Percentiles rank a stretch among this genome's conserved stretches.
Evolutionary conservation across 2,797 vertebrate genomes (phyloP).

Genomic region (Cirrhinus molitorella): DNA sequence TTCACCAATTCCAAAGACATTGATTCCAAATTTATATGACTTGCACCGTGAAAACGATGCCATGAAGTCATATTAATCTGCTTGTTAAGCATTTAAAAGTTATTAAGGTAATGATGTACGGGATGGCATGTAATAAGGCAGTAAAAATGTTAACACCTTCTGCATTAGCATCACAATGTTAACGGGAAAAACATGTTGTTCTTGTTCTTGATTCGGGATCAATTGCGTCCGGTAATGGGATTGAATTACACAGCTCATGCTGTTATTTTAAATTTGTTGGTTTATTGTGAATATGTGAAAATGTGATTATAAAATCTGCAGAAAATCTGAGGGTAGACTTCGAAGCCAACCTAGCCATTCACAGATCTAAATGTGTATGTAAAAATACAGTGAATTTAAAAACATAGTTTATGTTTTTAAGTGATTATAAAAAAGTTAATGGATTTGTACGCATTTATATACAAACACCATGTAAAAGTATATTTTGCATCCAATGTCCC

Average conservation of each 20-base stretch:
- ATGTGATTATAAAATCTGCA: slow-evolving; percentile 18
- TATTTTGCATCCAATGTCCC: no score
- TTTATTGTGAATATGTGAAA: slow-evolving; percentile 21
- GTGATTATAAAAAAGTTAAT: no score
- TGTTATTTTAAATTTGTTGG: slow-evolving; percentile 8
- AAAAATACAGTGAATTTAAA: no score
- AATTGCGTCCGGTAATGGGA: slow-evolving; percentile 41
- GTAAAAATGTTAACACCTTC: slow-evolving; percentile 52
- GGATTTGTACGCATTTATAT: no score
- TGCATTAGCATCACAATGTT: slow-evolving; percentile 59
- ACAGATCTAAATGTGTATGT: background rate
- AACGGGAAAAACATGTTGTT: slow-evolving; percentile 52
- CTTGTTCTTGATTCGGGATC: slow-evolving; percentile 53
- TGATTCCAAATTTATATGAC: slow-evolving; percentile 34
- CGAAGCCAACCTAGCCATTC: background rate
- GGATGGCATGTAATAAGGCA: slow-evolving; percentile 31
- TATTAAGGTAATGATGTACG: slow-evolving; percentile 58
- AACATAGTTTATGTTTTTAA: no score
- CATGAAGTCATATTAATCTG: slow-evolving; percentile 43
- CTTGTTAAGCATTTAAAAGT: slow-evolving; percentile 39
- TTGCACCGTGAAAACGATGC: slow-evolving; percentile 38
- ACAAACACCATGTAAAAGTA: no score
- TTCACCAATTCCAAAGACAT: slow-evolving; percentile 20
- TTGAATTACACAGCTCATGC: background rate
- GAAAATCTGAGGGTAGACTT: background rate